Conservation (phyloP, 2,113 vertebrate species). For the Laterallus jamaicensis region DNA sequence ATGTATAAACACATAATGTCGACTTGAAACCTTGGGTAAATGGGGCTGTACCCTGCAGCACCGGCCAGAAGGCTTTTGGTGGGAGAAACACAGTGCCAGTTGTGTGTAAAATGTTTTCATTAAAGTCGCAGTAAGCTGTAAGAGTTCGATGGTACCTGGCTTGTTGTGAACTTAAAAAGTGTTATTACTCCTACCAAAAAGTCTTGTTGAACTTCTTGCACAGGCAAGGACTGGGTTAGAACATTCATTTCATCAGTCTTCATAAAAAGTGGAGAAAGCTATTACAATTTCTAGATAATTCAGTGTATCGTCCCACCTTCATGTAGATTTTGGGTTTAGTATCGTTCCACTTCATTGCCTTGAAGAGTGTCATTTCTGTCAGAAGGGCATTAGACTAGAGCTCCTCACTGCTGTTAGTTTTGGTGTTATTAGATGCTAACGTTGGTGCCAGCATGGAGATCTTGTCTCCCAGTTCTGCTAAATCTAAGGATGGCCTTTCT, state of each 20-base stretch:
- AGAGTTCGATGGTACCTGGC: background rate
- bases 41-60: background rate
- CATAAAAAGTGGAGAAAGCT: background rate
- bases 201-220: background rate
- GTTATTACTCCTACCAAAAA: background rate
- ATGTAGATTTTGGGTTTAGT: background rate
- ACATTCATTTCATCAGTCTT: background rate
- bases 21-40: background rate
- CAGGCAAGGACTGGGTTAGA: background rate
- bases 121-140: background rate
- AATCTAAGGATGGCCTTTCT: background rate
- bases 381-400: background rate
- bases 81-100: background rate
- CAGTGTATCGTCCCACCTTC: background rate
- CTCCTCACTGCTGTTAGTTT: background rate
- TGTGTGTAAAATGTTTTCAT: background rate
- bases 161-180: background rate
- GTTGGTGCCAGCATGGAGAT: background rate
- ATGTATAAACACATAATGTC: background rate
- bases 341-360: background rate
- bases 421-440: background rate
- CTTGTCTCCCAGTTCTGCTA: background rate
- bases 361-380: rapidly evolving
- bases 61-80: background rate
- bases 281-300: background rate